phyloP scores from a whole-genome alignment of 2,113 vertebrate species.

The Tringa solitaria region DNA sequence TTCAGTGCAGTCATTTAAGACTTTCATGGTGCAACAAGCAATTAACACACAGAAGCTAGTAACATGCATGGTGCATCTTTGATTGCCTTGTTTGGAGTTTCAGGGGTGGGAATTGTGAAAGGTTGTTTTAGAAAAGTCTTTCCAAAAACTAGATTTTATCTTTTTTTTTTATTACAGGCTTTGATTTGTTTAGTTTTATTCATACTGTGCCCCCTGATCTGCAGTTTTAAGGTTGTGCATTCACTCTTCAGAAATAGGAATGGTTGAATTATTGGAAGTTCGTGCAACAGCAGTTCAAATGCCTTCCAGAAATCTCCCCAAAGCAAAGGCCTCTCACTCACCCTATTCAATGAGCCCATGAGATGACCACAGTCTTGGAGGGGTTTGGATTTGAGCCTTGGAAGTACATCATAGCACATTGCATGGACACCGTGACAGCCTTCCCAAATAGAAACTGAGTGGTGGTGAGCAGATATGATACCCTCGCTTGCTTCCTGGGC shows the following conservation, averaged over 20 bases:
- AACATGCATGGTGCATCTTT: neutral
- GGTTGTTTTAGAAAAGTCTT: neutral
- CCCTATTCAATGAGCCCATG: neutral
- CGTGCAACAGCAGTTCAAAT: neutral
- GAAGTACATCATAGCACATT: neutral
- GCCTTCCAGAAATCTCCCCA: neutral
- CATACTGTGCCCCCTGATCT: neutral
- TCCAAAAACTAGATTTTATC: neutral
- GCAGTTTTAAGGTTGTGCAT: neutral
- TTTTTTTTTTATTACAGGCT: neutral
- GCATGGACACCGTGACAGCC: rapidly evolving
- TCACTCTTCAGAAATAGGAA: neutral
- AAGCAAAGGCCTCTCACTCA: neutral
- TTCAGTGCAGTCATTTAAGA: neutral
- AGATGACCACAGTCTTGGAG: neutral
- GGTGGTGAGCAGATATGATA: neutral
- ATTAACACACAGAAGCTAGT: neutral
- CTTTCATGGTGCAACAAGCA: neutral
- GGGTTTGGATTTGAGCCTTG: neutral
- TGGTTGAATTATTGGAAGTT: neutral
- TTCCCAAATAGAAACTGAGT: neutral
- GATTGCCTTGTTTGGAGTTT: neutral
- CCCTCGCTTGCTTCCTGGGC: neutral
- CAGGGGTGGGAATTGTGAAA: neutral
- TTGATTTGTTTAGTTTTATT: neutral